Evolutionary conservation across 2,113 vertebrate genomes (phyloP).

Genomic region (Epinephelus lanceolatus): DNA sequence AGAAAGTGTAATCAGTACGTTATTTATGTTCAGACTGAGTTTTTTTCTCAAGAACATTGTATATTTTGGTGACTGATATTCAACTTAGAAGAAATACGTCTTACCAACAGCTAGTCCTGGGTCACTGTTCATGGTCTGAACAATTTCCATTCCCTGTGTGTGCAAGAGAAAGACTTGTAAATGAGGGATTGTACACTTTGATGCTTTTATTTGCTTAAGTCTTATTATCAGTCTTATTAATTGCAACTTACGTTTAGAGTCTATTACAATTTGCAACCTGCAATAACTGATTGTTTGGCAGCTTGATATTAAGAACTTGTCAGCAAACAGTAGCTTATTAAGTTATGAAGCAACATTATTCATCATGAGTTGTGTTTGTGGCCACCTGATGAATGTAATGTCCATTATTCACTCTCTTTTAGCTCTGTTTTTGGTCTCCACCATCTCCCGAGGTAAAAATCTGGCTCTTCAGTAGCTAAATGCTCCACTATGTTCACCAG

Average conservation of each 20-base stretch:
- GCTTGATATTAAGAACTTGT: too few species aligned
- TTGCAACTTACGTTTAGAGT: too few species aligned
- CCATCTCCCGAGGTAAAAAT: neutral
- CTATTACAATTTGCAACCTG: neutral
- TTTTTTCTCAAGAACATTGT: neutral
- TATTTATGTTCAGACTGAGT: neutral
- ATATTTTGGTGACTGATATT: neutral
- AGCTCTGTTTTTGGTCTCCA: neutral
- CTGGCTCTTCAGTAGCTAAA: neutral
- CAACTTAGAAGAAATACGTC: conserved; percentile 30
- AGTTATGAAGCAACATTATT: too few species aligned
- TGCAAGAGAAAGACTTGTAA: neutral
- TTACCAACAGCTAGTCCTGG: conserved; percentile 98
- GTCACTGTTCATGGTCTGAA: conserved; percentile 99
- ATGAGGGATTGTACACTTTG: neutral
- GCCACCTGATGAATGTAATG: too few species aligned
- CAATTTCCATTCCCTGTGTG: conserved; percentile 97
- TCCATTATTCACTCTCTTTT: too few species aligned
- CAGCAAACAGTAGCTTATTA: too few species aligned
- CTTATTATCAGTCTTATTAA: neutral
- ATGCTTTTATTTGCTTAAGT: neutral
- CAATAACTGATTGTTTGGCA: too few species aligned
- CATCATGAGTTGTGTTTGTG: too few species aligned
- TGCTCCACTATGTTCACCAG: too few species aligned
- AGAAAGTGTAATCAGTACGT: neutral